These are phyloP conservation scores for Atherinomorus stipes DNA, from an alignment of 2,113 vertebrate species.

Conservation along the genomic window DNA sequence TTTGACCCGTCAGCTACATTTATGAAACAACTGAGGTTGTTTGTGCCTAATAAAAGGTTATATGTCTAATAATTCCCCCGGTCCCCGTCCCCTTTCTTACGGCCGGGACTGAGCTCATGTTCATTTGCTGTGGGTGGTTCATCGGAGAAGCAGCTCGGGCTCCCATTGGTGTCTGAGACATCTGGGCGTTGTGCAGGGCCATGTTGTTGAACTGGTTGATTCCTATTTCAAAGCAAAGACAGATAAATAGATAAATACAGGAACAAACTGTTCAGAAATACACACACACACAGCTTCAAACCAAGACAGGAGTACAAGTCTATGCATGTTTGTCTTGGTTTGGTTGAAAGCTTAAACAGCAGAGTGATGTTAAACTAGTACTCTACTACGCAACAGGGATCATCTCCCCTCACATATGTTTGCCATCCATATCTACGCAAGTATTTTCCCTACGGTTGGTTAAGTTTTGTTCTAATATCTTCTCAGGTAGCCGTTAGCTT, in stretches of 20 bases:
- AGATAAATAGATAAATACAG: background rate
- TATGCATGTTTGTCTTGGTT: background rate
- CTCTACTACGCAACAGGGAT: background rate
- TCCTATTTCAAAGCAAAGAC: constrained; percentile 75
- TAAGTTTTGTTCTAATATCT: too few relatives aligned
- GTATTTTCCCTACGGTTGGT: background rate
- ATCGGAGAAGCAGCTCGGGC: constrained; percentile 93
- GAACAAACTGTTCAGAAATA: background rate
- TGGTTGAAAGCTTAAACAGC: background rate
- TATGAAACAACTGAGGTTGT: background rate
- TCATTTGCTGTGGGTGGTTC: constrained; percentile 95
- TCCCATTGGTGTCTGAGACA: constrained; percentile 90
- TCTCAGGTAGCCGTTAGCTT: too few relatives aligned
- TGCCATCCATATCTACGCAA: background rate
- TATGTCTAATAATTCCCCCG: background rate
- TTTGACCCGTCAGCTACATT: constrained; percentile 1
- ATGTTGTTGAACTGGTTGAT: constrained; percentile 96
- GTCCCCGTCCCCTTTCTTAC: constrained; percentile 77
- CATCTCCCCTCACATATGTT: background rate
- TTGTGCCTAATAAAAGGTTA: background rate
- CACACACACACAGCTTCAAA: background rate
- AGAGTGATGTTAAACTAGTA: background rate
- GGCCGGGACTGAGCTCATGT: constrained; percentile 92
- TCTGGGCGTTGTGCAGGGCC: constrained; percentile 92
- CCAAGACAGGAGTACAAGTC: background rate